Percentiles rank a stretch among this genome's conserved stretches.
These are phyloP conservation scores for Philonicus albiceps DNA, from an alignment of 2,888 invertebrate species.

Conservation along the genomic window DNA sequence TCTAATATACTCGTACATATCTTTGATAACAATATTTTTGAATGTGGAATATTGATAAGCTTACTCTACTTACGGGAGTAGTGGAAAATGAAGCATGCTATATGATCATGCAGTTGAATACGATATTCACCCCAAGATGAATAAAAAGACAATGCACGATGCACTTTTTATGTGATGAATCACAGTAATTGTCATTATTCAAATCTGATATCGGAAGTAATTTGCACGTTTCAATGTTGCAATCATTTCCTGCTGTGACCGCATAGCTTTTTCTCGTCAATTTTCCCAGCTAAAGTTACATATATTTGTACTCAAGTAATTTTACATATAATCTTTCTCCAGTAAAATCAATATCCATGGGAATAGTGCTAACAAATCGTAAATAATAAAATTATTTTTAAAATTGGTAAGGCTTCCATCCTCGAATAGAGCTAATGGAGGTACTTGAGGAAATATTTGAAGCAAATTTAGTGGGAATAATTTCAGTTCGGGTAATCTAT, in stretches of 20 bases:
- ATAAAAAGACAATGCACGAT: too few relatives aligned
- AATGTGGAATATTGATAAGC: too few relatives aligned
- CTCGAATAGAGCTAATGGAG: background rate
- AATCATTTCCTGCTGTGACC: background rate
- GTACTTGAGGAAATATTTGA: background rate
- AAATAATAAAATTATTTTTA: background rate
- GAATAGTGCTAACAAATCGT: background rate
- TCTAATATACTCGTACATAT: too few relatives aligned
- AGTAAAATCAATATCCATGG: background rate
- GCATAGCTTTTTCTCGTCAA: background rate
- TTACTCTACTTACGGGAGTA: too few relatives aligned
- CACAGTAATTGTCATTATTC: background rate
- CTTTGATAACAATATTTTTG: too few relatives aligned
- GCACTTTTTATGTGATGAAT: background rate
- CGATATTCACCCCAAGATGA: background rate
- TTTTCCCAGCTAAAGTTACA: background rate
- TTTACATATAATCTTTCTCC: background rate
- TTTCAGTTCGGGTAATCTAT: background rate
- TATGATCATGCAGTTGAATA: too few relatives aligned
- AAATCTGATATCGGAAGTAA: background rate
- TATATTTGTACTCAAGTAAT: background rate
- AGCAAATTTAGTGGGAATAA: background rate
- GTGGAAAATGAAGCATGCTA: too few relatives aligned
- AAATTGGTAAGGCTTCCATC: background rate
- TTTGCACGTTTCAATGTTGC: background rate